These are phyloP conservation scores for Lethrus apterus DNA, from an alignment of 1,140 invertebrate genomes.

Conservation along the genomic window DNA sequence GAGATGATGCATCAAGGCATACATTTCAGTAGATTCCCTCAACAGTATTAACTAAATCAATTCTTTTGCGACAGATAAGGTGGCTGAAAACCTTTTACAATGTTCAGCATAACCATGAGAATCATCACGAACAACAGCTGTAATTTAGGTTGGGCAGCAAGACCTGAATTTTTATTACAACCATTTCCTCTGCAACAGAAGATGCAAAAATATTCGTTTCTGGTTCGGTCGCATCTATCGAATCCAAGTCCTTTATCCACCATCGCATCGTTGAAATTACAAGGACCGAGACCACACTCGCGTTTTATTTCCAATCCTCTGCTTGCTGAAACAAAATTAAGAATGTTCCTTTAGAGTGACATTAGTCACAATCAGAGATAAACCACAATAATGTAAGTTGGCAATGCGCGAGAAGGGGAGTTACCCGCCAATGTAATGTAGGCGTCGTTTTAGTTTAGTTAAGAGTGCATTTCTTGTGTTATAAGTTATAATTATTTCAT, in stretches of 20 bases:
- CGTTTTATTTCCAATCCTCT: conserved; percentile 41
- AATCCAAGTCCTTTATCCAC: conserved; percentile 41
- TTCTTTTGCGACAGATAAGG: conserved; percentile 12
- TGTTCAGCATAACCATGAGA: conserved; percentile 6
- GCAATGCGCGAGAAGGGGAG: no score
- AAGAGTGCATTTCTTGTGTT: no score
- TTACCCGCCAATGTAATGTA: conserved; percentile 6
- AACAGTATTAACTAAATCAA: background rate
- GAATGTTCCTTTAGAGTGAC: no score
- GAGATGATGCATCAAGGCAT: no score
- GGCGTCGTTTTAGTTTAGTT: conserved; percentile 8
- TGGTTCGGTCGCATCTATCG: conserved; percentile 42
- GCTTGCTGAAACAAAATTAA: conserved; percentile 36
- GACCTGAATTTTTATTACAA: conserved; percentile 37
- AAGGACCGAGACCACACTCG: conserved; percentile 47
- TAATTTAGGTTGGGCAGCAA: background rate
- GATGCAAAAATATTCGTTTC: conserved; percentile 40
- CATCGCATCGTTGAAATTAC: conserved; percentile 42
- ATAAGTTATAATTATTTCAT: no score
- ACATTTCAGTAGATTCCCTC: no score
- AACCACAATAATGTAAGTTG: no score
- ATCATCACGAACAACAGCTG: conserved; percentile 1
- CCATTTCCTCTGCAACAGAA: conserved; percentile 40
- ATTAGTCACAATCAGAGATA: no score
- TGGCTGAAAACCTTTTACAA: conserved; percentile 12